A percentile compares a stretch with the other conserved stretches of the same genome.
Evolutionary conservation across 2,888 invertebrate genomes (phyloP).

Genomic region (Aphidoletes aphidimyza): DNA sequence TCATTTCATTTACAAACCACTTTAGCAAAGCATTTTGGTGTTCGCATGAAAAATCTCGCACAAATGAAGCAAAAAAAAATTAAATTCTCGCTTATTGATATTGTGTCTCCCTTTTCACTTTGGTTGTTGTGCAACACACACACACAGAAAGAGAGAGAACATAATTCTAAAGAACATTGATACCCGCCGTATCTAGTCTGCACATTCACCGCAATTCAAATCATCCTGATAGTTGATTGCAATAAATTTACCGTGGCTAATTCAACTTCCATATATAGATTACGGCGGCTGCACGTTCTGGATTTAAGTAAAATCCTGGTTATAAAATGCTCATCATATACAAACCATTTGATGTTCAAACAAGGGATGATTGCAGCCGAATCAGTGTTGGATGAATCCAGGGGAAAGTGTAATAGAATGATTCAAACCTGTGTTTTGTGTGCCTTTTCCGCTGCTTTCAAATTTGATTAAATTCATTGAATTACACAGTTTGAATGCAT

Average conservation of each 20-base stretch:
- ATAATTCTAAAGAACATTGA: no score
- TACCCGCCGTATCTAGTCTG: background rate
- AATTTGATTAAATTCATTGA: constrained; percentile 26
- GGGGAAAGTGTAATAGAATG: no score
- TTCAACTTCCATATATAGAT: background rate
- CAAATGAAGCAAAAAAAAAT: no score
- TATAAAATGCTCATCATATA: constrained; percentile 3
- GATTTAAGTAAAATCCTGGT: background rate
- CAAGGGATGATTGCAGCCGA: background rate
- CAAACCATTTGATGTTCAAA: background rate
- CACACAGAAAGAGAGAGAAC: no score
- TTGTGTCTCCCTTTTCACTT: no score
- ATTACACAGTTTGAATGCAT: background rate
- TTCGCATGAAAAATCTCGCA: no score
- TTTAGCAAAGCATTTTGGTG: background rate
- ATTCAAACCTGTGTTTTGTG: no score
- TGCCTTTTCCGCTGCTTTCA: no score
- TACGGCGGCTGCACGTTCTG: background rate
- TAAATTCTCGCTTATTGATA: no score
- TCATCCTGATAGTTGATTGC: background rate
- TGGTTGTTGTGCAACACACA: no score
- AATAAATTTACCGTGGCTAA: constrained; percentile 1
- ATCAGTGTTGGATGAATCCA: no score
- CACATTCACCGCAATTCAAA: background rate
- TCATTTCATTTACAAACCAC: no score